Percentiles rank a stretch among this genome's conserved stretches.
phyloP scores from a whole-genome alignment of 2,797 vertebrate genomes.

The Liparis tanakae region DNA sequence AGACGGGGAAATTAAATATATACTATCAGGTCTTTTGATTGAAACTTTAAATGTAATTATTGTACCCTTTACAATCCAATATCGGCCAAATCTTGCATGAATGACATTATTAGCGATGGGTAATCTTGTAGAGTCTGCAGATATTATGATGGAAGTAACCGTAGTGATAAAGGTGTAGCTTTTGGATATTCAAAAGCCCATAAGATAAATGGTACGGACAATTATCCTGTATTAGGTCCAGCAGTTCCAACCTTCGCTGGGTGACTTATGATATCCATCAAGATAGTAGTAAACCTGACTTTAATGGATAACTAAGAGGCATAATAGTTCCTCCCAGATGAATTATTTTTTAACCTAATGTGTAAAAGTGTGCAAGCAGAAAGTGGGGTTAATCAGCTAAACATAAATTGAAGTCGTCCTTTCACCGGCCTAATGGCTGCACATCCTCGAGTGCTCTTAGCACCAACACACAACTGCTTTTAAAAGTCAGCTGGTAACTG shows the following conservation, averaged over 20 bases:
- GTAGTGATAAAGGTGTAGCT: constrained; percentile 39
- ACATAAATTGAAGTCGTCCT: constrained; percentile 74
- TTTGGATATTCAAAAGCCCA: constrained; percentile 53
- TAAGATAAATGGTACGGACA: constrained; percentile 48
- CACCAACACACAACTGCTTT: constrained; percentile 51
- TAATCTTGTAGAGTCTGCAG: constrained; percentile 48
- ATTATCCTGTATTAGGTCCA: constrained; percentile 64
- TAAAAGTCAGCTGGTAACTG: constrained; percentile 37
- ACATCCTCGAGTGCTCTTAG: constrained; percentile 43
- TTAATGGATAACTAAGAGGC: constrained; percentile 77
- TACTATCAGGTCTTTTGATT: constrained; percentile 40
- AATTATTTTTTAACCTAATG: constrained; percentile 70
- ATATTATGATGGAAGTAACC: constrained; percentile 45
- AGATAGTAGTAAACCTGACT: constrained; percentile 67
- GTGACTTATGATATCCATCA: constrained; percentile 73
- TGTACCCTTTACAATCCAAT: constrained; percentile 17
- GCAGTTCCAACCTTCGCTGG: constrained; percentile 55
- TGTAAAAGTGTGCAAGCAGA: constrained; percentile 54
- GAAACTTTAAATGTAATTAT: constrained; percentile 49
- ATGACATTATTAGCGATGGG: constrained; percentile 45
- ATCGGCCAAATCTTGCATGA: constrained; percentile 35
- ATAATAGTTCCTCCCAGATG: constrained; percentile 69
- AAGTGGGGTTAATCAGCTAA: constrained; percentile 71
- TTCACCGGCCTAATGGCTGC: constrained; percentile 66
- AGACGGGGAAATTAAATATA: constrained; percentile 37